Percentiles rank a stretch among this genome's conserved stretches.
Evolutionary conservation across 2,797 vertebrate genomes (phyloP).

Genomic region (Poecilia gillii): DNA sequence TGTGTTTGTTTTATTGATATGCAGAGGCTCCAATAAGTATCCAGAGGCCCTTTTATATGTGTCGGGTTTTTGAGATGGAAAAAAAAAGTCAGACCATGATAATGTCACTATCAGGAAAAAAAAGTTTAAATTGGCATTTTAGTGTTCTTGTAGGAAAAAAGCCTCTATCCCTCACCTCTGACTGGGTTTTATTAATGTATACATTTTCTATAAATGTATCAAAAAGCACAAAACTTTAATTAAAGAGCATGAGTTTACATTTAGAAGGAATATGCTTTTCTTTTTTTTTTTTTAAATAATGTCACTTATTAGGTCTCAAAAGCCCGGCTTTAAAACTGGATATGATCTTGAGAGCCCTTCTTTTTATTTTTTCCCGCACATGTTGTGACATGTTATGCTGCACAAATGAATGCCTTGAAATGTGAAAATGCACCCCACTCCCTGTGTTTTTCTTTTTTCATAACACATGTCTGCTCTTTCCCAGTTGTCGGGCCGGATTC

Average conservation of each 20-base stretch:
- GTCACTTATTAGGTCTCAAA: not conserved
- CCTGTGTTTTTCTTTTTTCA: constrained; percentile 65
- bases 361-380: not conserved
- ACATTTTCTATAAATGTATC: not conserved
- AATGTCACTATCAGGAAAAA: not conserved
- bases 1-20: not conserved
- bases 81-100: not conserved
- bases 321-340: not conserved
- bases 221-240: not conserved
- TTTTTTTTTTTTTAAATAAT: not conserved
- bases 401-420: constrained; percentile 20
- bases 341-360: not conserved
- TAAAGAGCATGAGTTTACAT: not conserved
- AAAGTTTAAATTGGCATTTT: not conserved
- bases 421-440: constrained; percentile 44
- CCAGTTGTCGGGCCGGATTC: constrained; percentile 97
- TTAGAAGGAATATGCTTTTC: not conserved
- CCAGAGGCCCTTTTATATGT: not conserved
- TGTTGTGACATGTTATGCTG: constrained; percentile 7
- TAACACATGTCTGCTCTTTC: constrained; percentile 88
- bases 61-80: not conserved
- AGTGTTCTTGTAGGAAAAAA: not conserved
- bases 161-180: not conserved
- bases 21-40: not conserved
- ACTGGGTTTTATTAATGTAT: not conserved